Conservation (phyloP, 2,888 invertebrate genomes). For the Thumatha senex region DNA sequence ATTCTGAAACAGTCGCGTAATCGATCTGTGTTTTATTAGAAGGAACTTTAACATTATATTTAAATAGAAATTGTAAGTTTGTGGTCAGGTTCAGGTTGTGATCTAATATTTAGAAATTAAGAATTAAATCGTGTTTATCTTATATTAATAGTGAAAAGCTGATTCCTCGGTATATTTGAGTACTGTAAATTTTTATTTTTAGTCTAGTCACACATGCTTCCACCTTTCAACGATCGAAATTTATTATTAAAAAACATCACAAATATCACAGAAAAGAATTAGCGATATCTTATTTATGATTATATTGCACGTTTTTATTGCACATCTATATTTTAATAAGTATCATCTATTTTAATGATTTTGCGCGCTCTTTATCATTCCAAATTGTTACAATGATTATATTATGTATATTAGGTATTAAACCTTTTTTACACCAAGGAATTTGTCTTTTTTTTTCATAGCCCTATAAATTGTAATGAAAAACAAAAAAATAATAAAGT, state of each 20-base stretch:
- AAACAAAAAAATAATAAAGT: too few species aligned
- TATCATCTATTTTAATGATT: conserved; percentile 39
- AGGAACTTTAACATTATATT: background rate
- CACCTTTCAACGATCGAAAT: conserved; percentile 43
- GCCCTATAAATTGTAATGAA: too few species aligned
- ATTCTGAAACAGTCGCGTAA: too few species aligned
- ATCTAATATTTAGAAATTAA: background rate
- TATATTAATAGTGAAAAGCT: conserved; percentile 21
- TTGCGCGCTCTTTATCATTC: conserved; percentile 56
- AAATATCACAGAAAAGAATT: conserved; percentile 23
- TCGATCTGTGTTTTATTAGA: too few species aligned
- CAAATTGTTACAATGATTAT: conserved; percentile 61
- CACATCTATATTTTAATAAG: conserved; percentile 46
- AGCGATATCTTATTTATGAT: conserved; percentile 21
- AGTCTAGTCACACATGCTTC: conserved; percentile 75
- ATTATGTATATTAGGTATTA: conserved; percentile 52
- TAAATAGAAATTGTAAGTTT: too few species aligned
- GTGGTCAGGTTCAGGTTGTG: conserved; percentile 12
- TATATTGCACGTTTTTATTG: conserved; percentile 50
- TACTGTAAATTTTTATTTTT: conserved; percentile 47
- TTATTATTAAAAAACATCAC: conserved; percentile 55
- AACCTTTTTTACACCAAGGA: conserved; percentile 50
- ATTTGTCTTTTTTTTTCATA: conserved; percentile 17
- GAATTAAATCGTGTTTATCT: too few species aligned
- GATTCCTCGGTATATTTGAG: conserved; percentile 30